Evolutionary conservation across 2,113 vertebrate species (phyloP).

Genomic region (Sapajus apella): DNA sequence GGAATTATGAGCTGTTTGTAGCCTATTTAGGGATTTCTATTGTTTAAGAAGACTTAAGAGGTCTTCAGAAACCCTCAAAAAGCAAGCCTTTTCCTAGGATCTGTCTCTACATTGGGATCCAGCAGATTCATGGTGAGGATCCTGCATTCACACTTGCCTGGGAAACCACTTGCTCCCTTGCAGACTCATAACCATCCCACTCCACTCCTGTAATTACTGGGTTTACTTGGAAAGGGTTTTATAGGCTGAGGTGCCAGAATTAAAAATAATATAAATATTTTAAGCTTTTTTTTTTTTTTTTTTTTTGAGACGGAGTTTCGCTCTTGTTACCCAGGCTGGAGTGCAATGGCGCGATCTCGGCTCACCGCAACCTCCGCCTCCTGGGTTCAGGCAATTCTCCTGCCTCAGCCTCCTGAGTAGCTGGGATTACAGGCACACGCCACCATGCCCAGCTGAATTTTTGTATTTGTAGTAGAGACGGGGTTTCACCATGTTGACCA

Average conservation of each 20-base stretch:
- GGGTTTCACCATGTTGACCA: too few relatives aligned
- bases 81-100: background rate
- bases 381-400: too few relatives aligned
- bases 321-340: too few relatives aligned
- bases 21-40: background rate
- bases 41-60: background rate
- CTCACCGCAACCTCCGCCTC: too few relatives aligned
- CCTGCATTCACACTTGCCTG: background rate
- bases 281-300: too few relatives aligned
- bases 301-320: too few relatives aligned
- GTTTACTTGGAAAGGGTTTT: background rate
- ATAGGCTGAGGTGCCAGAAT: background rate
- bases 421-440: too few relatives aligned
- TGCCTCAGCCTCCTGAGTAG: too few relatives aligned
- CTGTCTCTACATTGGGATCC: background rate
- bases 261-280: background rate
- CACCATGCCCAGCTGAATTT: too few relatives aligned
- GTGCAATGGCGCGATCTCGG: too few relatives aligned
- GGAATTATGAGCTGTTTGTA: background rate
- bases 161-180: background rate
- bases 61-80: background rate
- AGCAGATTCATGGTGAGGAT: background rate
- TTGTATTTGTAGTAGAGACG: too few relatives aligned
- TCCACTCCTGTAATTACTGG: background rate
- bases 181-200: background rate